Evolutionary conservation across 2,888 invertebrate species (phyloP).

Genomic region (Dryocosmus kuriphilus): DNA sequence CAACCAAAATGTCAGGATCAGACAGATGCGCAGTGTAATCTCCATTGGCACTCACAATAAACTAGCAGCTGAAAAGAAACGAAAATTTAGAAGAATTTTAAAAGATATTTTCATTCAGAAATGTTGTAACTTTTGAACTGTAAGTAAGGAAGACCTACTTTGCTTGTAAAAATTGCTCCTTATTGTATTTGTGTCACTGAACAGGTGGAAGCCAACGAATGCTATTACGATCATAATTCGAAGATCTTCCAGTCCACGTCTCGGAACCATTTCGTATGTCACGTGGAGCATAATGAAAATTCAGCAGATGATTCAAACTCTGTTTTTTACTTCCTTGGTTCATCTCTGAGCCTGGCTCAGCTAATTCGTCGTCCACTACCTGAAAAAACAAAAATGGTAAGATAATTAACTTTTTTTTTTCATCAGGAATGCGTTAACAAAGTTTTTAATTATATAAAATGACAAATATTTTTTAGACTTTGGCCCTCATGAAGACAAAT

Average conservation of each 20-base stretch:
- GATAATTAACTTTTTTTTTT: not conserved
- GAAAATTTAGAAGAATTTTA: constrained; percentile 27
- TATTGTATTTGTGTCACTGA: constrained; percentile 88
- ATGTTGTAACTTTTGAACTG: constrained; percentile 47
- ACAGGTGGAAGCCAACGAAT: constrained; percentile 77
- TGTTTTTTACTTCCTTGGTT: constrained; percentile 92
- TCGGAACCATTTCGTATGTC: constrained; percentile 78
- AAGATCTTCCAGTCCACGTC: constrained; percentile 68
- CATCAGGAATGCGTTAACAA: not conserved
- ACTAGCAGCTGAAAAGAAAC: constrained; percentile 89
- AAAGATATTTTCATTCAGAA: not conserved
- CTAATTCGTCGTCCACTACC: constrained; percentile 80
- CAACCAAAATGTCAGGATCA: constrained; percentile 93
- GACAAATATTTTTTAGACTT: no score
- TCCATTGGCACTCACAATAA: constrained; percentile 90
- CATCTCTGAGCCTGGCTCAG: constrained; percentile 91
- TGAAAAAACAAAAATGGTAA: constrained; percentile 56
- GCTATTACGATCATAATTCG: constrained; percentile 62
- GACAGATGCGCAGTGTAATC: constrained; percentile 88
- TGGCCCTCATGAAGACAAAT: not conserved
- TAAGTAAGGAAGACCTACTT: constrained; percentile 82
- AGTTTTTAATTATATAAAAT: no score
- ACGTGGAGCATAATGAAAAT: constrained; percentile 90
- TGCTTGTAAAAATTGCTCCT: constrained; percentile 96
- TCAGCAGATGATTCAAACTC: constrained; percentile 95